These are phyloP conservation scores for Bubo blakistoni DNA, from an alignment of 2,113 vertebrate genomes.

Conservation along the genomic window DNA sequence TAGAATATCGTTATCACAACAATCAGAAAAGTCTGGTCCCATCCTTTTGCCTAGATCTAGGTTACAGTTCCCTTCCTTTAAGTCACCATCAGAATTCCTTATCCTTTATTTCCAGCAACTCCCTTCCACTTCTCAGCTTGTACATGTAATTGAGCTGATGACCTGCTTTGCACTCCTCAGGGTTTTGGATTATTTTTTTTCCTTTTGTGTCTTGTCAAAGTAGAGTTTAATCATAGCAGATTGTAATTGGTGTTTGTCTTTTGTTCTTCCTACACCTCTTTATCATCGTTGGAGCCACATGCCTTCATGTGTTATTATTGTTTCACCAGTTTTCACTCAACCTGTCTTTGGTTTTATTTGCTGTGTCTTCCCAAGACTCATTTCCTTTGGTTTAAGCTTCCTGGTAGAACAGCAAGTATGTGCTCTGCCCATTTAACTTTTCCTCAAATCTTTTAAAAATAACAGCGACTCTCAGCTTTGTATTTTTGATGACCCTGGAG, in stretches of 20 bases:
- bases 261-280: not conserved
- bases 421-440: not conserved
- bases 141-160: not conserved
- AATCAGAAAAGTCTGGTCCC: not conserved
- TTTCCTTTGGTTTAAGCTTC: not conserved
- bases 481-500: not conserved
- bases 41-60: not conserved
- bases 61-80: not conserved
- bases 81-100: not conserved
- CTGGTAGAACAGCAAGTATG: not conserved
- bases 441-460: not conserved
- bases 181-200: not conserved
- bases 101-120: not conserved
- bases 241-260: not conserved
- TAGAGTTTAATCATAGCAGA: not conserved
- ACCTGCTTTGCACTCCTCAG: not conserved
- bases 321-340: not conserved
- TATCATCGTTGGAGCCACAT: not conserved
- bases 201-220: not conserved
- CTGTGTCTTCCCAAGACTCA: not conserved
- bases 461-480: not conserved
- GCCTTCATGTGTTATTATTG: not conserved
- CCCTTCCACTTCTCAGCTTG: not conserved
- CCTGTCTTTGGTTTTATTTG: not conserved
- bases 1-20: not conserved